Percentiles rank a stretch among this genome's conserved stretches.
Conservation (phyloP, 2,888 invertebrate species). For the Drosophila pegasa region DNA sequence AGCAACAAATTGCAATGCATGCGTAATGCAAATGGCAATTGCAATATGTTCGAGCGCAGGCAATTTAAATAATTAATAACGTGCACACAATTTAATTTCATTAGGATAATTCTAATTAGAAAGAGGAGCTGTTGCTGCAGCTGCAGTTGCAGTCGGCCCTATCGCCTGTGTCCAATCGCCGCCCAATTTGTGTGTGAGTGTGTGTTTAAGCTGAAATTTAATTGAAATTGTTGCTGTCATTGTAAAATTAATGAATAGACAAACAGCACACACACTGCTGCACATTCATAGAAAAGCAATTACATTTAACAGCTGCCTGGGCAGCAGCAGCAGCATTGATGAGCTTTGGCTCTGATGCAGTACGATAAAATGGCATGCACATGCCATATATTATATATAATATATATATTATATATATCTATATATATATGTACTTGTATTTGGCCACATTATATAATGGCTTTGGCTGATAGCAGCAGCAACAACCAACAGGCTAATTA, state of each 20-base stretch:
- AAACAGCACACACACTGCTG: conserved; percentile 29
- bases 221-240: conserved; percentile 75
- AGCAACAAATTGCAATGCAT: conserved; percentile 71
- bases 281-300: conserved; percentile 58
- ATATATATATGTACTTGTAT: conserved; percentile 17
- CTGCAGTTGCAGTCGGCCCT: conserved; percentile 41
- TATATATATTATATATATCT: background rate
- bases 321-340: conserved; percentile 60
- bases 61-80: conserved; percentile 77
- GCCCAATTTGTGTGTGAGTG: conserved; percentile 33
- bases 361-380: conserved; percentile 39
- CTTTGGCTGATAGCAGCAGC: conserved; percentile 51
- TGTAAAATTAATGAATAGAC: conserved; percentile 73
- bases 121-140: conserved; percentile 62
- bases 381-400: conserved; percentile 6
- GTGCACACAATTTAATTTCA: conserved; percentile 73
- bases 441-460: conserved; percentile 53
- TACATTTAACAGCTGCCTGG: conserved; percentile 69
- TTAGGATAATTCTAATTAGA: conserved; percentile 83
- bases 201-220: conserved; percentile 70
- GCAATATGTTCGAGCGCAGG: conserved; percentile 46
- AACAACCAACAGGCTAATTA: conserved; percentile 53
- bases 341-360: conserved; percentile 51
- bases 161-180: conserved; percentile 73
- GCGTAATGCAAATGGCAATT: conserved; percentile 43